Evolutionary conservation across 2,888 invertebrate species (phyloP), one percentile per base, ranked within the genome.

Genomic region (Fragum fragum): DNA sequence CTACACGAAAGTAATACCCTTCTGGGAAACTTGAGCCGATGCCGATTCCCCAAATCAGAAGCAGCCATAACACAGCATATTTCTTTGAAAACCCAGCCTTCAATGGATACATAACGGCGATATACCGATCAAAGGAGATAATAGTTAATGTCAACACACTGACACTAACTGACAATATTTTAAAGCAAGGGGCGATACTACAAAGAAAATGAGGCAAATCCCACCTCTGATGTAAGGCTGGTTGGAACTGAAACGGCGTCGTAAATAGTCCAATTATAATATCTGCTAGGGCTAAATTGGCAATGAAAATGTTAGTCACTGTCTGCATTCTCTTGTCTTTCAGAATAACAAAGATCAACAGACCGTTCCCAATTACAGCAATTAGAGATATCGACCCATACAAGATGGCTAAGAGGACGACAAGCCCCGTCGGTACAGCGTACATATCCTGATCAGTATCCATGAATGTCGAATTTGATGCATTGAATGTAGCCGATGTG

Each of bases 161-260:
- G n/a, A 98, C 97, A 92, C 97, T 98, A 0, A 98, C 97, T 87
- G 97, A 97, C 21, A 98, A 95, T 0, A 97, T 96, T 95, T 97
- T 97, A 14, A 98, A 97, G 94, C 97, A 98, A 0, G 98, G 98
- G 88, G 98, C 97, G 93, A 98, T 97, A 0, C 97, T 96, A 93
- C 98, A 98, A 97, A 98, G 97, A 93, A 98, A 97, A 92, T 96
- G 95, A 0, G 98, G 98, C 61, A 98, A 95, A 89, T 97, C 96
- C 98, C 98, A 98, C 87, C 97, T 95, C 94, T 98, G 98, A 14
- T 98, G 95, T 63, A 98, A 95, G 1, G 98, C 98, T 2, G 98
- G 97, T 96, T 98, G 97, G 93, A 98, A 98, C 96, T 97, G 96
- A 95, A 98, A 98, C 87, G 98, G 98, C 93, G 97, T 97, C 83